phyloP scores from a whole-genome alignment of 2,888 invertebrate species.

The Gastrophysa polygoni region DNA sequence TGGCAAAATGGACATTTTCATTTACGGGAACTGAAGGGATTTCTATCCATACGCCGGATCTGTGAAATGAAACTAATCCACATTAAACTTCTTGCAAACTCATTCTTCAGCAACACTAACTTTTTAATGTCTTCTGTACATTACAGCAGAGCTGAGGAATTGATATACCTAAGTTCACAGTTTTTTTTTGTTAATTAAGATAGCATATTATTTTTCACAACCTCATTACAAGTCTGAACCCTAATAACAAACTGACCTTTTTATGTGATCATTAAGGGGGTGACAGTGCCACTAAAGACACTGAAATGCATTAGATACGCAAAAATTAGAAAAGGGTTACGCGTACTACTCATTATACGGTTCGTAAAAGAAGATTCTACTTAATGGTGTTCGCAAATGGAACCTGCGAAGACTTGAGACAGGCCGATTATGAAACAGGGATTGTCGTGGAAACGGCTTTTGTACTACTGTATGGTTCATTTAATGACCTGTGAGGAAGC shows the following conservation, averaged over 20 bases:
- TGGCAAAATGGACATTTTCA: too few relatives aligned
- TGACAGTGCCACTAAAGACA: slow-evolving; percentile 36
- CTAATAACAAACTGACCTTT: slow-evolving; percentile 35
- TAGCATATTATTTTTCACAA: slow-evolving; percentile 42
- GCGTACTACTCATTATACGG: slow-evolving; percentile 21
- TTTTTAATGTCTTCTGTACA: slow-evolving; percentile 40
- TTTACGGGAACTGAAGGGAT: background rate
- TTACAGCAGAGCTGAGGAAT: slow-evolving; percentile 35
- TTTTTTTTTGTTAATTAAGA: slow-evolving; percentile 41
- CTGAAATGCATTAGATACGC: slow-evolving; percentile 33
- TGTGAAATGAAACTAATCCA: slow-evolving; percentile 38
- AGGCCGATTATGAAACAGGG: background rate
- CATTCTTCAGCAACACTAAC: slow-evolving; percentile 46
- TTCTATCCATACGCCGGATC: slow-evolving; percentile 13
- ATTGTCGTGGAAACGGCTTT: background rate
- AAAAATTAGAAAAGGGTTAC: slow-evolving; percentile 27
- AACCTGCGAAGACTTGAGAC: background rate
- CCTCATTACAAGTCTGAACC: slow-evolving; percentile 39
- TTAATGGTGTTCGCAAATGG: slow-evolving; percentile 28
- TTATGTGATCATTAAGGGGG: slow-evolving; percentile 34
- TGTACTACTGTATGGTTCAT: background rate
- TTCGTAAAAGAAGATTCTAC: slow-evolving; percentile 30
- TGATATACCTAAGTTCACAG: slow-evolving; percentile 34
- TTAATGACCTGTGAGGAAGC: background rate
- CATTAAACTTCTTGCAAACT: slow-evolving; percentile 46